Conservation (phyloP, 2,113 vertebrate genomes). For the Trogon surrucura region DNA sequence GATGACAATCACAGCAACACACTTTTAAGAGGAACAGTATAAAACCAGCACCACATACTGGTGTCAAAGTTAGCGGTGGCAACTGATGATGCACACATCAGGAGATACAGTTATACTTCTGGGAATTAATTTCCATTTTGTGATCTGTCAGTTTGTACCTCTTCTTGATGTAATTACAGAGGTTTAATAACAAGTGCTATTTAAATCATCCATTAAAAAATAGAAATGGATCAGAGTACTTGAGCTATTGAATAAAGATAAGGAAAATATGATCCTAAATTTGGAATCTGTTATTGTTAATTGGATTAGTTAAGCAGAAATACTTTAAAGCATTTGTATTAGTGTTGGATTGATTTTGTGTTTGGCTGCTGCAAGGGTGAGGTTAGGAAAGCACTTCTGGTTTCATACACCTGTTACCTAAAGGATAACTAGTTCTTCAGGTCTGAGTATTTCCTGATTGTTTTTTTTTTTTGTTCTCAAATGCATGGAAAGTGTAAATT, state of each 20-base stretch:
- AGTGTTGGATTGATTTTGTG: background rate
- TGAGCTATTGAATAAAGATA: background rate
- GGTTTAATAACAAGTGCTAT: background rate
- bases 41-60: background rate
- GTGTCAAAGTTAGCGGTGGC: background rate
- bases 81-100: background rate
- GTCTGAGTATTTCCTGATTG: background rate
- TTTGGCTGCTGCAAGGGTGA: background rate
- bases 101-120: background rate
- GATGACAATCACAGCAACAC: background rate
- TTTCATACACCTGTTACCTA: background rate
- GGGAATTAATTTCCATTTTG: background rate
- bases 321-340: background rate
- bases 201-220: background rate
- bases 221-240: background rate
- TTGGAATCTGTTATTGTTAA: background rate
- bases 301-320: background rate
- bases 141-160: background rate
- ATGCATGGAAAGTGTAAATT: background rate
- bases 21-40: background rate
- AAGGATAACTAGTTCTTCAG: background rate
- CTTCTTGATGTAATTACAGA: background rate
- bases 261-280: background rate
- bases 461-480: background rate
- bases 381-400: background rate